Evolutionary conservation across 2,113 vertebrate genomes (phyloP).

Genomic region (Sisor rabdophorus): DNA sequence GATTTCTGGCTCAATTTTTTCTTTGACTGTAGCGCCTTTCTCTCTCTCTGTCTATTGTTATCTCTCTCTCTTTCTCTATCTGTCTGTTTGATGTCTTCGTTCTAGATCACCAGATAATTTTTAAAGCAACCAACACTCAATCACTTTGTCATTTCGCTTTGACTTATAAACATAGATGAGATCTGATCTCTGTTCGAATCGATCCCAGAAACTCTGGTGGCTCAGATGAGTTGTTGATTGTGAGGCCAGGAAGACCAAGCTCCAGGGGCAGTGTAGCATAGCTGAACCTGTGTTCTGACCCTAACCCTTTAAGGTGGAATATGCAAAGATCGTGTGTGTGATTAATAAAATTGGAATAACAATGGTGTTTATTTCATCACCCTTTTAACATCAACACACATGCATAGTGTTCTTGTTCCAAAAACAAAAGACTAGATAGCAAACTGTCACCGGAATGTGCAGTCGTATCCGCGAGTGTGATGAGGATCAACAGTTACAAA

Average conservation of each 20-base stretch:
- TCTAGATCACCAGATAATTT: slow-evolving; percentile 16
- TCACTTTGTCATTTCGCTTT: slow-evolving; percentile 38
- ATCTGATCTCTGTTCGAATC: slow-evolving; percentile 20
- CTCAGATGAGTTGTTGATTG: too few relatives aligned
- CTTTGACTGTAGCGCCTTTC: not conserved
- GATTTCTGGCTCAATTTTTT: too few relatives aligned
- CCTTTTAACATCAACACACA: too few relatives aligned
- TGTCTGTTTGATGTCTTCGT: slow-evolving; percentile 13
- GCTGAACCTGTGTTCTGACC: too few relatives aligned
- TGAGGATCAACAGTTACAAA: slow-evolving; percentile 44
- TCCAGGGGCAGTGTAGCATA: too few relatives aligned
- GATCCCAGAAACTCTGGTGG: not conserved
- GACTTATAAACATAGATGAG: slow-evolving; percentile 43
- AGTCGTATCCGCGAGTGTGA: slow-evolving; percentile 35
- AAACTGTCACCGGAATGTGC: slow-evolving; percentile 34
- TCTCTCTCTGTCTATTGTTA: not conserved
- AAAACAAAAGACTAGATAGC: slow-evolving; percentile 36
- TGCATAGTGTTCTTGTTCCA: too few relatives aligned
- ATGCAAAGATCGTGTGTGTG: too few relatives aligned
- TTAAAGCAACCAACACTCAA: slow-evolving; percentile 36
- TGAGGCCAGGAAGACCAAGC: too few relatives aligned
- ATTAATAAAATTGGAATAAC: too few relatives aligned
- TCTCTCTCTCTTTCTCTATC: not conserved
- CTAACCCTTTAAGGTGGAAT: too few relatives aligned
- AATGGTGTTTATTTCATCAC: too few relatives aligned